phyloP scores from a whole-genome alignment of 2,113 vertebrate species.

The Cheirogaleus medius region DNA sequence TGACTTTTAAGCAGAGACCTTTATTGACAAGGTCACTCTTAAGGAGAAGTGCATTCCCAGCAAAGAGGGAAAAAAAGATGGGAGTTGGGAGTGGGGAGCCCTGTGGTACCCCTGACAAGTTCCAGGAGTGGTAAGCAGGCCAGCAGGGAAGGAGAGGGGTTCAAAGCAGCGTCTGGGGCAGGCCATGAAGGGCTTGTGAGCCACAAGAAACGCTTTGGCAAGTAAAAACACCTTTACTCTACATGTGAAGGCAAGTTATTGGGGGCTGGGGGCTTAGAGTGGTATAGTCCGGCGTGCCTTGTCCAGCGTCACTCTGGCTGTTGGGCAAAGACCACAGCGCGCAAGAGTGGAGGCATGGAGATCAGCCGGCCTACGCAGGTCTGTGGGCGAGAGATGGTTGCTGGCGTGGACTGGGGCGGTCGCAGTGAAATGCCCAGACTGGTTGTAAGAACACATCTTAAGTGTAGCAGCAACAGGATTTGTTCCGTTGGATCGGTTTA shows the following conservation, averaged over 20 bases:
- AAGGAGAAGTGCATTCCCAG: neutral
- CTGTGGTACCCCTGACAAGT: neutral
- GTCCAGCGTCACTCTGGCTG: neutral
- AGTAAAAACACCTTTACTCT: neutral
- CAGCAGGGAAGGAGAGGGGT: neutral
- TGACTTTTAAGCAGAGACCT: neutral
- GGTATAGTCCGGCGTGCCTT: neutral
- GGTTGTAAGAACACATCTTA: neutral
- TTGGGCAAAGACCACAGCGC: neutral
- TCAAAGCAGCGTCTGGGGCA: neutral
- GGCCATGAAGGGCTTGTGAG: neutral
- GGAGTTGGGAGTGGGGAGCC: neutral
- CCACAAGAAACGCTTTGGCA: neutral
- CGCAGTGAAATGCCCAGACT: neutral
- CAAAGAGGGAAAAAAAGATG: neutral
- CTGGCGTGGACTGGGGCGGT: neutral
- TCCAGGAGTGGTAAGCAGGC: no score
- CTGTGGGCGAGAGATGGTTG: neutral
- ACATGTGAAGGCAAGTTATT: neutral
- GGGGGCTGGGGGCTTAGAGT: neutral
- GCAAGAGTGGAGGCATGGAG: neutral
- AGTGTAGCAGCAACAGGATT: neutral
- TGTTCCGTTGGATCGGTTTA: neutral
- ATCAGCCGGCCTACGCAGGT: neutral
- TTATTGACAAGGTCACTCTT: constrained; percentile 4